Evolutionary conservation across 2,797 vertebrate species (phyloP), one percentile per base, ranked within the genome.

Genomic region (Pseudomugil gertrudae): DNA sequence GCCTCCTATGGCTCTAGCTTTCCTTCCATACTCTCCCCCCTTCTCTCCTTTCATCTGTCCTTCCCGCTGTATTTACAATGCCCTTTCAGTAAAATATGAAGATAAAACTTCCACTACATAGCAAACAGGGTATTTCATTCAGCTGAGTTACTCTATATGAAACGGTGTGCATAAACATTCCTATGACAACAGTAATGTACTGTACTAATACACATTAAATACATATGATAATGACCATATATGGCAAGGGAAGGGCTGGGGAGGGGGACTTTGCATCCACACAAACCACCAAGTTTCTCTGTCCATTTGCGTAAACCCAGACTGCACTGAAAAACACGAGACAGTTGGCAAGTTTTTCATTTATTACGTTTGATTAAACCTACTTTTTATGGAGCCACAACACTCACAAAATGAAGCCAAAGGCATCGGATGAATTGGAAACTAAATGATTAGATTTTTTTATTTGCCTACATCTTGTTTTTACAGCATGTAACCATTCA

Each of bases 131-230:
- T 89, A 66, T 43, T 87, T 84, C 89, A 87, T 79, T 90, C 84
- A 77, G 80, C 73, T 63, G 78, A 87, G 81, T 90, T 90, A 92
- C 76, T 92, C 90, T 92, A 94, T 93, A 92, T 89, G 92, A 91
- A 90, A 93, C 76, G 81, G 86, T 76, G 84, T 72, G 90, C 92
- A 91, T 87, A 91, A 70, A 91, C 94, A 92, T 94, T 95, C 93
- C 94, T 94, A 96, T 95, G 95, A 95, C 92, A 89, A 97, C 96
- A 98, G 96, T 98, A 98, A 97, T 98, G 96, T 97, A 97, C 96
- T 97, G 96, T 97, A 97, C 95, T 95, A 95, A 94, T 91, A 95
- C 95, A 95, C 92, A 92, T 90, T 95, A 91, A 92, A 91, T 90
- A 95, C 90, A 81, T 84, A 93, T 81, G 93, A 91, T 92, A 68